Percentiles rank a stretch among this genome's conserved stretches.
phyloP scores from a whole-genome alignment of 2,888 invertebrate genomes.

The Drosophila mimetica region DNA sequence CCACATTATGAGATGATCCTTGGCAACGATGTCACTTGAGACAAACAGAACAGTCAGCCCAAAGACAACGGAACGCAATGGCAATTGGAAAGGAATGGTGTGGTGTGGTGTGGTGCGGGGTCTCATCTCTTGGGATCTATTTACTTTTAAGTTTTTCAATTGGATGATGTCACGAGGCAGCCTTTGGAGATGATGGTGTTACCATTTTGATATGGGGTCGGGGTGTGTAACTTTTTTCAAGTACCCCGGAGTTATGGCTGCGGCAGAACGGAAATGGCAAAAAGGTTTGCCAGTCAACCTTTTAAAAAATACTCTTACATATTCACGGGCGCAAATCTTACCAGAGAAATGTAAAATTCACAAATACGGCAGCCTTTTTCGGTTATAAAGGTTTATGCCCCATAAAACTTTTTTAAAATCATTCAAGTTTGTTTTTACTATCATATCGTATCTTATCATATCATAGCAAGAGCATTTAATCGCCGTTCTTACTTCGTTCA shows the following conservation, averaged over 20 bases:
- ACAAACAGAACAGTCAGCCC: slow-evolving; percentile 56
- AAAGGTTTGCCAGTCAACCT: slow-evolving; percentile 46
- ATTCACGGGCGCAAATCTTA: not conserved
- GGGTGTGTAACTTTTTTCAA: slow-evolving; percentile 68
- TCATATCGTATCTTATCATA: no score
- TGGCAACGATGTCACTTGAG: slow-evolving; percentile 82
- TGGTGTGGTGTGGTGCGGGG: slow-evolving; percentile 45
- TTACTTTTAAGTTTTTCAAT: slow-evolving; percentile 81
- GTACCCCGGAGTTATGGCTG: slow-evolving; percentile 42
- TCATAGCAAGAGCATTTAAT: slow-evolving; percentile 8
- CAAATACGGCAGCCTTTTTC: no score
- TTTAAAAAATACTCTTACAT: slow-evolving; percentile 16
- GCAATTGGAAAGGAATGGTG: slow-evolving; percentile 25
- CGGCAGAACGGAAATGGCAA: slow-evolving; percentile 36
- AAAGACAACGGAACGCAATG: slow-evolving; percentile 44
- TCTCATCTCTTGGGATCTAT: slow-evolving; percentile 77
- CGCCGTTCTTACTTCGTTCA: slow-evolving; percentile 1
- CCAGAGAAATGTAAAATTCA: not conserved
- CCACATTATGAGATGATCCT: slow-evolving; percentile 83
- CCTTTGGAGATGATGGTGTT: slow-evolving; percentile 19
- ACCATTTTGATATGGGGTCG: not conserved
- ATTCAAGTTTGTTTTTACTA: no score
- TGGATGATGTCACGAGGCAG: slow-evolving; percentile 75
- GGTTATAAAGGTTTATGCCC: not conserved
- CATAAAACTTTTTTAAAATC: not conserved